Percentiles rank a stretch among this genome's conserved stretches.
Conservation (phyloP, 1,140 invertebrate species). For the Elysia chlorotica region DNA sequence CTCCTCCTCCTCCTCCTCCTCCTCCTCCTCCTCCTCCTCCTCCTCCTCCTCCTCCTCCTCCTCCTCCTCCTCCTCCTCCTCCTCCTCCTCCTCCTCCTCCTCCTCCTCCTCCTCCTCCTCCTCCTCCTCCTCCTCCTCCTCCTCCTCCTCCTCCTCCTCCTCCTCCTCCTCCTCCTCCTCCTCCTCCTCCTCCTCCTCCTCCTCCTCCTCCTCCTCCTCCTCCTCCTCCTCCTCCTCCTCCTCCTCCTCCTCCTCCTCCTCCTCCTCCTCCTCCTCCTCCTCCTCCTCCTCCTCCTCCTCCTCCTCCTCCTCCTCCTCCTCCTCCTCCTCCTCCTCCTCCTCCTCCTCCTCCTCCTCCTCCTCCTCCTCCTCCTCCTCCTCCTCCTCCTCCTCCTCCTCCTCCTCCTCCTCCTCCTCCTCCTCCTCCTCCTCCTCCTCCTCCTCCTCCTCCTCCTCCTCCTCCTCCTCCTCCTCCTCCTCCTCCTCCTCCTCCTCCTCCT, state of each 20-base stretch:
- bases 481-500: background rate
- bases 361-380: no score
- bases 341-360: no score
- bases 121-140: background rate
- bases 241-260: no score
- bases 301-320: no score
- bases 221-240: background rate
- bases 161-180: background rate
- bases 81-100: background rate
- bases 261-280: no score
- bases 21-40: background rate
- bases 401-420: background rate
- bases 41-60: background rate
- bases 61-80: background rate
- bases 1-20: background rate
- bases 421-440: background rate
- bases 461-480: background rate
- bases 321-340: no score
- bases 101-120: background rate
- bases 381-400: background rate
- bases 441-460: background rate
- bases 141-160: background rate
- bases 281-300: no score
- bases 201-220: background rate
- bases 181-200: background rate